Evolutionary conservation across 1,140 invertebrate species (phyloP).

Genomic region (Rhagoletis zephyria): DNA sequence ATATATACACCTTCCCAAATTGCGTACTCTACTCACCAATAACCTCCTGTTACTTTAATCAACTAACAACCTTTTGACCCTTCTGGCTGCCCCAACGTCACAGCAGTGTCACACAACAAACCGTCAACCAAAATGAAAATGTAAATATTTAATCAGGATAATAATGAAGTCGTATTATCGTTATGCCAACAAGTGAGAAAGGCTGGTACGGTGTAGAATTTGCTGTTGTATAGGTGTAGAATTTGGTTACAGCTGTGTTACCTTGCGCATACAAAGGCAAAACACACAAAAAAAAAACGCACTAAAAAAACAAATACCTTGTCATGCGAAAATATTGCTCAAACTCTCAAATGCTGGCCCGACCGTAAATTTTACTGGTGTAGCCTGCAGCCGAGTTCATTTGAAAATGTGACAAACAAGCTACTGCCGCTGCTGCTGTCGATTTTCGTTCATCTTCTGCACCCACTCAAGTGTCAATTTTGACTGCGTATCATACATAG

Average conservation of each 20-base stretch:
- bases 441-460: not conserved
- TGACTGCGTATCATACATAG: slow-evolving; percentile 22
- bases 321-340: not conserved
- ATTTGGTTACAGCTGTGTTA: not conserved
- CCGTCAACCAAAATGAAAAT: slow-evolving; percentile 46
- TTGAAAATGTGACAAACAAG: not conserved
- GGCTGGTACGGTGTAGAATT: too few species aligned
- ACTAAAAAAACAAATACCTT: not conserved
- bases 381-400: not conserved
- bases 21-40: not conserved
- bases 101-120: not conserved
- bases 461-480: not conserved
- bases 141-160: slow-evolving; percentile 53
- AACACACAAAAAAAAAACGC: not conserved
- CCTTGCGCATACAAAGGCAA: not conserved
- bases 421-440: not conserved
- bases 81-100: not conserved
- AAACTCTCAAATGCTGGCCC: not conserved
- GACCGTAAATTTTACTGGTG: not conserved
- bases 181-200: not conserved
- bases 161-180: slow-evolving; percentile 41
- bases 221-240: not conserved
- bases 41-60: not conserved
- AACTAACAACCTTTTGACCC: slow-evolving; percentile 21
- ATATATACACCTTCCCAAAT: not conserved